Evolutionary conservation across 2,797 vertebrate species (phyloP).

Genomic region (Sebastes nivosus): DNA sequence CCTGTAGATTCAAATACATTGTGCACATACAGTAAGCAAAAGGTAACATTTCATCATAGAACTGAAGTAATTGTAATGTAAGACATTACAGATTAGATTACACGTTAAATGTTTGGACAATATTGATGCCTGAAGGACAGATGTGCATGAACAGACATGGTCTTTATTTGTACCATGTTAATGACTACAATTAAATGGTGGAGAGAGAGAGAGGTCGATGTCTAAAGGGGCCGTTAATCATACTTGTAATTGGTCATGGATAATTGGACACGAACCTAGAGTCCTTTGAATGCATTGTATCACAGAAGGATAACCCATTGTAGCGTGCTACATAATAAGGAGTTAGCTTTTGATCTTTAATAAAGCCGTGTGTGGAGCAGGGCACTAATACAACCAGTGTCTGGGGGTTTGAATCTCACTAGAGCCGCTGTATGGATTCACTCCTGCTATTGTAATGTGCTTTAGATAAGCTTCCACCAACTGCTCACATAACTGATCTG

Average conservation of each 20-base stretch:
- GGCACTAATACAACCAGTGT: neutral
- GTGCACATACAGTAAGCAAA: neutral
- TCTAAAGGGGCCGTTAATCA: constrained; percentile 5
- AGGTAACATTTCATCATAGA: neutral
- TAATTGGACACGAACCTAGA: constrained; percentile 12
- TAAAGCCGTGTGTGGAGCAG: neutral
- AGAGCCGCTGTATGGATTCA: neutral
- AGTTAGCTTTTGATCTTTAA: constrained; percentile 7
- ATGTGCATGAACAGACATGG: neutral
- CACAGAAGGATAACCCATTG: neutral
- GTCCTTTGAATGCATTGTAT: neutral
- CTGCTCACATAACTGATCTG: constrained; percentile 8
- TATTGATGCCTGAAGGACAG: constrained; percentile 2
- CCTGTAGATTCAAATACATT: neutral
- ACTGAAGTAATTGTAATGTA: neutral
- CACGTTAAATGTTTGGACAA: neutral
- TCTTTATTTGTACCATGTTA: constrained; percentile 8
- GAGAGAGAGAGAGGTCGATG: neutral
- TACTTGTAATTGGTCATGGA: constrained; percentile 27
- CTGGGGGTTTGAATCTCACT: neutral
- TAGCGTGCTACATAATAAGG: neutral
- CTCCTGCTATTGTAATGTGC: neutral
- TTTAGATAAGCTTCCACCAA: constrained; percentile 23
- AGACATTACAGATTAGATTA: neutral
- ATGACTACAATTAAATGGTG: constrained; percentile 15